These are phyloP conservation scores for Ephydatia muelleri DNA, from an alignment of 37 sponge, comb jelly and placozoan genomes.

Conservation along the genomic window DNA sequence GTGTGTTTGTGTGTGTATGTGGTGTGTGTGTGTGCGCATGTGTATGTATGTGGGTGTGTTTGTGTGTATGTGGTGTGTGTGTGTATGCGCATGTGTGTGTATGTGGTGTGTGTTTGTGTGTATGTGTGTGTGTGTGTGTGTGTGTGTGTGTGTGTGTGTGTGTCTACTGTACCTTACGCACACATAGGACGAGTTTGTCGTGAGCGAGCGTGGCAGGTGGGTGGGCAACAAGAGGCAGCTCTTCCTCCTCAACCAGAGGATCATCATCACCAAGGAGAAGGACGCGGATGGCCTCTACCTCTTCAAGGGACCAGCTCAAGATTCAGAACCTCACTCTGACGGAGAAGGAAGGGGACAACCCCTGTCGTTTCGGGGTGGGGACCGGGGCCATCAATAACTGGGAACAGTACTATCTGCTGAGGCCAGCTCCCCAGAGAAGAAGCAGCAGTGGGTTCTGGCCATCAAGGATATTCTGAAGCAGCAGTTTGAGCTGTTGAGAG, in stretches of 20 bases:
- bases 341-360: constrained; percentile 56
- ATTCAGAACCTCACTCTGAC: constrained; percentile 54
- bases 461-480: constrained; percentile 63
- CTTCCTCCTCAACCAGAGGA: constrained; percentile 63
- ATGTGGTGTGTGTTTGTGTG: neutral
- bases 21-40: too few relatives aligned
- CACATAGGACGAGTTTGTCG: constrained; percentile 47
- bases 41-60: too few relatives aligned
- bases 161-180: neutral
- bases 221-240: constrained; percentile 31
- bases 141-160: neutral
- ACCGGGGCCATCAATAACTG: constrained; percentile 21
- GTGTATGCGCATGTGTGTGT: too few relatives aligned
- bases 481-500: constrained; percentile 72
- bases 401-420: constrained; percentile 69
- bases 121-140: neutral
- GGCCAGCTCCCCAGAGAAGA: constrained; percentile 36
- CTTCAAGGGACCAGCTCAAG: constrained; percentile 65
- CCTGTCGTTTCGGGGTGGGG: constrained; percentile 54
- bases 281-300: constrained; percentile 47
- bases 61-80: too few relatives aligned
- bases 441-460: constrained; percentile 56
- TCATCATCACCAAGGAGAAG: constrained; percentile 72
- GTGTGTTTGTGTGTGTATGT: too few relatives aligned
- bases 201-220: constrained; percentile 30